Evolutionary conservation across 1,140 invertebrate species (phyloP), one percentile per base, ranked within the genome.

Genomic region (Pinna nobilis): DNA sequence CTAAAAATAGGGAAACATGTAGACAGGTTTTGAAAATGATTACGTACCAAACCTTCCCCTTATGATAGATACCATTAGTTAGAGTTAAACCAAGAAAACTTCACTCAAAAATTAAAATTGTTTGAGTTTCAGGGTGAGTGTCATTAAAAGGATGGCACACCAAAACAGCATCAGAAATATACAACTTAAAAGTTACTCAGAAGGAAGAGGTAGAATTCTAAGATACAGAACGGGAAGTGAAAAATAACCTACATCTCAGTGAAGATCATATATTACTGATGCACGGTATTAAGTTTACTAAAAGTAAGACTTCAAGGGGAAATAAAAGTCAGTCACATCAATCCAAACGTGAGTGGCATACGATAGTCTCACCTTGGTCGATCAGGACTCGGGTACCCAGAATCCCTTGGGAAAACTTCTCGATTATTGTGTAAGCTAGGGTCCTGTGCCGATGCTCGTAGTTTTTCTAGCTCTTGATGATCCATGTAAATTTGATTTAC

Each of bases 401-500:
- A 73, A 23, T 81, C 79, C 39, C 77, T 61, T 41, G 70, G 28
- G 25, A 44, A 73, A 25, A 50, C 30, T 6, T 68, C 72, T 37
- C 70, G 61, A 61, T 76, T 66, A 49, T 61, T 63, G 51, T 28
- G 67, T 60, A 51, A 41, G 35, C 69, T 55, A 7, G 32, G 25
- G 11, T 37, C 37, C 11, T 66, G 61, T 39, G 69, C 64, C 55
- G 50, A 30, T 5, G 57, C 60, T 37, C 77, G 67, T 20, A 81
- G 49, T 55, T 76, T 71, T 51, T 78, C 77, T 41, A 85, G 39
- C 15, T 88, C 83, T 15, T 70, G 61, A 37, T 82, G 80, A 53
- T 87, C 85, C 84, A 87, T 88, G 68, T 88, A 88, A 37, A 86
- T 82, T 50, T 83, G 78, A 75, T 88, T 88, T 30, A 80, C 75